A percentile compares a stretch with the other conserved stretches of the same genome.
These are phyloP conservation scores for Coranthus polyacanthus DNA, from an alignment of 2,797 vertebrate genomes.

Conservation along the genomic window DNA sequence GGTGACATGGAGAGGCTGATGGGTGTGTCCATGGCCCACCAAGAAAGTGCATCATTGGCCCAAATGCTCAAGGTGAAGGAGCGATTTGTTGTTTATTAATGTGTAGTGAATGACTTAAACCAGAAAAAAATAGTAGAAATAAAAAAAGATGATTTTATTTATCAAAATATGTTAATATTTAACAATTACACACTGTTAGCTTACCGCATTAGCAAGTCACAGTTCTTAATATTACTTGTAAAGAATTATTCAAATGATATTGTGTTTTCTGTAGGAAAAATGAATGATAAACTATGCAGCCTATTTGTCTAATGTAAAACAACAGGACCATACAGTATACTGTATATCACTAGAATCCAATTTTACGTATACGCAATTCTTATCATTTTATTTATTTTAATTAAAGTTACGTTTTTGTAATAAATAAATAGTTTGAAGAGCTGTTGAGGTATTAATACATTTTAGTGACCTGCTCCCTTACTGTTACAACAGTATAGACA, in stretches of 20 bases:
- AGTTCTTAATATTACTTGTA: background rate
- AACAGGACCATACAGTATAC: background rate
- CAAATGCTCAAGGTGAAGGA: conserved; percentile 94
- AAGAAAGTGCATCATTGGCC: conserved; percentile 92
- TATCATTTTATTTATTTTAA: too few relatives aligned
- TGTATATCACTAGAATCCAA: conserved; percentile 18
- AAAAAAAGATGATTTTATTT: too few relatives aligned
- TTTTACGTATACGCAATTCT: too few relatives aligned
- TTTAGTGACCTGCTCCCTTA: conserved; percentile 11
- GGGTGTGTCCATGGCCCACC: conserved; percentile 93
- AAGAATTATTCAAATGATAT: too few relatives aligned
- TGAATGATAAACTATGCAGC: background rate
- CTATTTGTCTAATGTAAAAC: background rate
- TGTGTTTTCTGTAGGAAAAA: background rate
- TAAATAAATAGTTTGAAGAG: too few relatives aligned
- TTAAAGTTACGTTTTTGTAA: too few relatives aligned
- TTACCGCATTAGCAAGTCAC: background rate
- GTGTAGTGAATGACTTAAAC: background rate
- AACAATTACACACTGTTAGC: too few relatives aligned
- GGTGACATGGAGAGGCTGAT: conserved; percentile 90
- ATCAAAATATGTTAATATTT: too few relatives aligned
- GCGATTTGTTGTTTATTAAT: conserved; percentile 1
- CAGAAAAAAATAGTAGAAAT: too few relatives aligned
- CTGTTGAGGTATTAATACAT: conserved; percentile 36
- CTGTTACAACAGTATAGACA: conserved; percentile 32